Base-by-base conservation (phyloP, 53 echinoderm and acorn worm species). In the Paracentrotus lividus region DNA sequence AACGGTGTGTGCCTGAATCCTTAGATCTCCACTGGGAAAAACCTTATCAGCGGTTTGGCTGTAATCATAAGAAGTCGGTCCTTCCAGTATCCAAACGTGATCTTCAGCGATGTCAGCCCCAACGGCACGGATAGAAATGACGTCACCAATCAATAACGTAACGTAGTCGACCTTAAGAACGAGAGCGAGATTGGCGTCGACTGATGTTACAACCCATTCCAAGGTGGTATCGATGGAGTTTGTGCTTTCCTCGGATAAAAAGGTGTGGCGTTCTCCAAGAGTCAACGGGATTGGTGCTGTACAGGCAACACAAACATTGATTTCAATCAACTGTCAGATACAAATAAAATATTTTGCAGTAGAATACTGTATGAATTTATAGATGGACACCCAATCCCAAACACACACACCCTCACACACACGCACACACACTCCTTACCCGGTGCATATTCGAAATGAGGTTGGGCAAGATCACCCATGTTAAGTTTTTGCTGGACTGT, bases 1-100 rank as follows among this genome's bases (percentile, higher is more conserved):
- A 23, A 45, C 24, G 49, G 36, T 43, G 45, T 0, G 5, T 45
- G 66, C 29, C 16, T 68, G 6, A 4, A 90, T 34, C 1, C 51
- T 15, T 44, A 90, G 49, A 10, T 21, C 53, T 2, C 90, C 75
- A 53, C 51, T 72, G 31, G 90, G 72, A n/a, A 90, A 90, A 9
- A 75, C 90, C 76, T 90, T 90, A 26, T 86, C 86, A 24, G 86
- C 86, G 16, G 56, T 21, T 34, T 54, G 54, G 23, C 55, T 86
- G 38, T 57, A 86, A 81, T 81, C 81, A 45, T 45, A 27, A 45
- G 23, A 0, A 3, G 47, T 8, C 26, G 81, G 81, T 45, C 81
- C 81, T n/a, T 81, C 81, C 5, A 81, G 23, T 2, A n/a, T 26
- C 86, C 86, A 86, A 8, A 36, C 38, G 56, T 65, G 38, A 45